Base-by-base conservation (phyloP, 2,888 invertebrate species). In the Diaprepes abbreviatus region DNA sequence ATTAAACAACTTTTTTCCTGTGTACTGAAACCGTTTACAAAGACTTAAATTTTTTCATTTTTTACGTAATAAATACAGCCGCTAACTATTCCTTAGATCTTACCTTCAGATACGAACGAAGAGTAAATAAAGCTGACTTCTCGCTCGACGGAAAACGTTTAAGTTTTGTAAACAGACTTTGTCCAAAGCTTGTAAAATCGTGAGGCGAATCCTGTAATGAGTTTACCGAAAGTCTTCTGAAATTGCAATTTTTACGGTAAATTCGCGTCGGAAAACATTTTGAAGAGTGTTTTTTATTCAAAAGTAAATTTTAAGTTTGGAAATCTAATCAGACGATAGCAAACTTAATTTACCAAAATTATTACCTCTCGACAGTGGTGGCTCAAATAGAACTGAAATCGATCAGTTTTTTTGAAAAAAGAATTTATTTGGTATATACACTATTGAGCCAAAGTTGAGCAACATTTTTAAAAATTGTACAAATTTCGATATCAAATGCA, bases 191-290 rank as follows among this genome's bases (percentile, higher is more conserved):
- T 43, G 62, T 57, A 54, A 50, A 65, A 59, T 65, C 70, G 70
- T 65, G 65, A 70, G 35, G 65, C n/a, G 66, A 70, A 66, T 70
- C 48, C 38, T 55, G 50, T 65, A 70, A 70, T 68, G 57, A 68
- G 63, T 68, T 63, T 63, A 33, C 63, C 14, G n/a, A 55, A 45
- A 43, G 59, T 36, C 36, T 36, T 57, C 19, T 38, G 21, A 38
- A 57, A 38, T 16, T 21, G 19, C 24, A 24, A 38, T 21, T 57
- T 57, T 57, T 57, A 36, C 35, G 35, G 14, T 35, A 54, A 50
- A 50, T 14, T 28, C 28, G 16, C 28, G 28, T 9, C 28, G 28
- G n/a, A 14, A 28, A 50, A 50, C 48, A 19, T 28, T 50, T 50
- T 16, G 14, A 12, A 50, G 9, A 28, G 5, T 10, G 12, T 3